Percentiles rank a stretch among this genome's conserved stretches.
Conservation (phyloP, 2,113 vertebrate genomes). For the Pseudorasbora parva region DNA sequence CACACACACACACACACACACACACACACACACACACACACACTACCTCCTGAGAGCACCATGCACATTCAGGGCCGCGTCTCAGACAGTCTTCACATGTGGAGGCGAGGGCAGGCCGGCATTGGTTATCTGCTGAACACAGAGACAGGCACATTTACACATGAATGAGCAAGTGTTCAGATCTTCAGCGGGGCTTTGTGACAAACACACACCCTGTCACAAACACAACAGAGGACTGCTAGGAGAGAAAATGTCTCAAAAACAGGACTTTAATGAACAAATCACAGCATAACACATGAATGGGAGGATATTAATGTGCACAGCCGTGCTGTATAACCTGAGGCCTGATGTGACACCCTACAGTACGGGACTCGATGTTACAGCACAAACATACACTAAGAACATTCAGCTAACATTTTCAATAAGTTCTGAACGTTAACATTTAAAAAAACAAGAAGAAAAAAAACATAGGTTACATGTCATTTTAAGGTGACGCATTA, state of each 20-base stretch:
- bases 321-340: not conserved
- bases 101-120: conserved; percentile 78
- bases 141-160: conserved; percentile 43
- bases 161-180: conserved; percentile 40
- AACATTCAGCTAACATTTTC: no score
- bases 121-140: conserved; percentile 82
- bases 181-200: conserved; percentile 3
- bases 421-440: no score
- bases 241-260: not conserved
- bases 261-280: not conserved
- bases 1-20: not conserved
- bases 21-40: not conserved
- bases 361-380: no score
- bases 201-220: not conserved
- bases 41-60: conserved; percentile 93
- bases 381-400: not conserved
- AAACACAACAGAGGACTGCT: not conserved
- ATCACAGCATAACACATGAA: not conserved
- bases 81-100: conserved; percentile 87
- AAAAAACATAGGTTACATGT: no score
- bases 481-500: no score
- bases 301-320: not conserved
- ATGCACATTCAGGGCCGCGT: conserved; percentile 90
- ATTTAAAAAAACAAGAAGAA: no score
- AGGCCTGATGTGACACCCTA: not conserved